phyloP scores from a whole-genome alignment of 2,888 invertebrate genomes.

The Hetaerina titia region DNA sequence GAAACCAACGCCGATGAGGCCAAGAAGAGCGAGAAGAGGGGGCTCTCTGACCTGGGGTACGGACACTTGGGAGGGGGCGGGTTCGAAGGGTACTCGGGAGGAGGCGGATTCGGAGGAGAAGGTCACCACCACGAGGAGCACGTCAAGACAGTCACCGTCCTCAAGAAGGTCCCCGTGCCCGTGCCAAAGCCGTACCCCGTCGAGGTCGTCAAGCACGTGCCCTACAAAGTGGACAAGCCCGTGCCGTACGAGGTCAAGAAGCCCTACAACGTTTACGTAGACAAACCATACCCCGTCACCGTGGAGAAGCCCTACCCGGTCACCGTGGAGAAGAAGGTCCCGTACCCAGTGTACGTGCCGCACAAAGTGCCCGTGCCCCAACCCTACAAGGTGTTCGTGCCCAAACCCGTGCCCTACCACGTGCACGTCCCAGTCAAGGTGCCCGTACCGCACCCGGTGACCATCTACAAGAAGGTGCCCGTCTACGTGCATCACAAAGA shows the following conservation, averaged over 20 bases:
- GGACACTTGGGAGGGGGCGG: slow-evolving; percentile 25
- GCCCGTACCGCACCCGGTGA: slow-evolving; percentile 78
- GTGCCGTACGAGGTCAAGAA: slow-evolving; percentile 73
- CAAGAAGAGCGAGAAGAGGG: slow-evolving; percentile 70
- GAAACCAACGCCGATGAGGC: neutral
- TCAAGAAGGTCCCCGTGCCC: slow-evolving; percentile 72
- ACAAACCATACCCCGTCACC: slow-evolving; percentile 73
- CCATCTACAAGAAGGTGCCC: slow-evolving; percentile 80
- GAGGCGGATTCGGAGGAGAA: slow-evolving; percentile 36
- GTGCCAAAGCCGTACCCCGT: slow-evolving; percentile 68
- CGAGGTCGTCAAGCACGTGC: slow-evolving; percentile 57
- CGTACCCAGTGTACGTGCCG: slow-evolving; percentile 73
- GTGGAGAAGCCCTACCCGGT: slow-evolving; percentile 73
- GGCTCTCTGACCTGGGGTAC: slow-evolving; percentile 69
- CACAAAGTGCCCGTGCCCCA: slow-evolving; percentile 71
- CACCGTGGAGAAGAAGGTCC: slow-evolving; percentile 73
- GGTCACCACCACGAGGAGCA: slow-evolving; percentile 59
- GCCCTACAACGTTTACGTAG: slow-evolving; percentile 72
- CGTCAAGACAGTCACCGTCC: slow-evolving; percentile 71
- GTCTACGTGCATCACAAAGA: slow-evolving; percentile 74
- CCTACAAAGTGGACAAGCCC: slow-evolving; percentile 72
- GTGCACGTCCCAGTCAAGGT: slow-evolving; percentile 76
- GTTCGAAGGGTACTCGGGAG: slow-evolving; percentile 23
- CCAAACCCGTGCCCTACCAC: slow-evolving; percentile 72
- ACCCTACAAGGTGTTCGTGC: slow-evolving; percentile 71